These are phyloP conservation scores for Drosophila anomalata DNA, from an alignment of 2,888 invertebrate species.

Conservation along the genomic window DNA sequence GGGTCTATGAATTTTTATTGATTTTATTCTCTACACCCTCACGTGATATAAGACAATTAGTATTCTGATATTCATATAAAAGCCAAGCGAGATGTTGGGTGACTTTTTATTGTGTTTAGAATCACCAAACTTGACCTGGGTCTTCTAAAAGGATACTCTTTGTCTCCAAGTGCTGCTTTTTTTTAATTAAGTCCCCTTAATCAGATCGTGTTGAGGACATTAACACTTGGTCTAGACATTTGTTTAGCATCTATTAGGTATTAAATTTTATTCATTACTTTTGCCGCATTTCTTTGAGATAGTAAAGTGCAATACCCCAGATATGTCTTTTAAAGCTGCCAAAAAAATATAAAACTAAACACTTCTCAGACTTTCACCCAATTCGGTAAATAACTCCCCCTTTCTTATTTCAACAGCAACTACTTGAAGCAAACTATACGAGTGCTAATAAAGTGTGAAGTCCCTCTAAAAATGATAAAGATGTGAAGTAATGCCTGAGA, in stretches of 20 bases:
- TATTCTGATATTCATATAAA: constrained; percentile 6
- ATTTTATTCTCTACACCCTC: constrained; percentile 13
- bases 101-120: background rate
- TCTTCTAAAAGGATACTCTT: background rate
- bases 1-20: constrained; percentile 1
- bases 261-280: constrained; percentile 13
- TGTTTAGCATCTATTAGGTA: constrained; percentile 39
- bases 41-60: constrained; percentile 7
- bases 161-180: background rate
- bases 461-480: constrained; percentile 48
- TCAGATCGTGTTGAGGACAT: constrained; percentile 9
- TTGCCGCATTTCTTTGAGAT: background rate
- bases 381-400: background rate
- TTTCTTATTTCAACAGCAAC: constrained; percentile 13
- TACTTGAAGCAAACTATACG: constrained; percentile 22
- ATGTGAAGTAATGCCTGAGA: constrained; percentile 49
- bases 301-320: constrained; percentile 15
- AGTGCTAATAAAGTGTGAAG: constrained; percentile 38
- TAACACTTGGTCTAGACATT: constrained; percentile 48
- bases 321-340: background rate
- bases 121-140: background rate
- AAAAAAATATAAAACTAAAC: background rate
- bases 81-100: background rate
- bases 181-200: background rate
- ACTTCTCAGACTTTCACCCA: constrained; percentile 42